Percentiles rank a stretch among this genome's conserved stretches.
Evolutionary conservation across 2,113 vertebrate species (phyloP).

Genomic region (Lagopus muta): DNA sequence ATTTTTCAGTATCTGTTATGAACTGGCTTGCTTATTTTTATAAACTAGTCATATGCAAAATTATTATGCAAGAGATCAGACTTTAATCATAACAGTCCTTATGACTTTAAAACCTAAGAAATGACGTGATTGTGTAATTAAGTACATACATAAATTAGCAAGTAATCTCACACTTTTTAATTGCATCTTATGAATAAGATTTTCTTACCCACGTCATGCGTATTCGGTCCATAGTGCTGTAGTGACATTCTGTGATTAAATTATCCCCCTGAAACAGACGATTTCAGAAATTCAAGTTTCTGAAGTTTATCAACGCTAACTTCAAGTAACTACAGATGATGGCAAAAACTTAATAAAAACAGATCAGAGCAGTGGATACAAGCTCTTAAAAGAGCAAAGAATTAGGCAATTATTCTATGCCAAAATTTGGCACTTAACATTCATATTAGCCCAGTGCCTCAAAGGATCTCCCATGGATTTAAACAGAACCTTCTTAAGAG

Average conservation of each 20-base stretch:
- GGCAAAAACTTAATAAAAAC: background rate
- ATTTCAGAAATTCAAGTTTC: conserved; percentile 4
- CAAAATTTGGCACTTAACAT: background rate
- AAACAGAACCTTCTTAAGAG: background rate
- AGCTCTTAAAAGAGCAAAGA: background rate
- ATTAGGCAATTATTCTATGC: background rate
- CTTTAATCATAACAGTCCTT: background rate
- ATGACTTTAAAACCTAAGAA: background rate
- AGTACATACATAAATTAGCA: background rate
- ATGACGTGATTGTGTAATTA: background rate
- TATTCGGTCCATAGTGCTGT: conserved; percentile 83
- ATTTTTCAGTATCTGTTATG: background rate
- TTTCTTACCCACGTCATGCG: conserved; percentile 91
- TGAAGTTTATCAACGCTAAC: background rate
- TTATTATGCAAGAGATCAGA: background rate
- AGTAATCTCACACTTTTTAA: background rate
- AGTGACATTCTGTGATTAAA: conserved; percentile 88
- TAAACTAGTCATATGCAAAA: background rate
- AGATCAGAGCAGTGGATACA: background rate
- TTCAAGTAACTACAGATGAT: background rate
- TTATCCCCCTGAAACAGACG: conserved; percentile 85
- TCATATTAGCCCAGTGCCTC: background rate
- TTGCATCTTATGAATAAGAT: background rate
- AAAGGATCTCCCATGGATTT: background rate
- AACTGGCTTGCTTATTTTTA: background rate